Percentiles rank a stretch among this genome's conserved stretches.
Evolutionary conservation across 2,113 vertebrate genomes (phyloP).

Genomic region (Fregata magnificens): DNA sequence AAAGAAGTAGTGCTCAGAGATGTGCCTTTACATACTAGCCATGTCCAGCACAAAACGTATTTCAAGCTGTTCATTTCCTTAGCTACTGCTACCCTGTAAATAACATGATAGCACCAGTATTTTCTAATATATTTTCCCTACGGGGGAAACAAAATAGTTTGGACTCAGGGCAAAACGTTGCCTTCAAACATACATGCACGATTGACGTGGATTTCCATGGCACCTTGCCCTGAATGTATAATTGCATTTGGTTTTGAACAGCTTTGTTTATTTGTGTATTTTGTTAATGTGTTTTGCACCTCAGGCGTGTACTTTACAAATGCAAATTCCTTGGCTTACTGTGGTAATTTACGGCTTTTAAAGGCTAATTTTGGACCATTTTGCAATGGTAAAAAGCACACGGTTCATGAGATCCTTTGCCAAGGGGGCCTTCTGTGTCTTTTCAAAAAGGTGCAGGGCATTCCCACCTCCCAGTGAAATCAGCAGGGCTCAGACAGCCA

Average conservation of each 20-base stretch:
- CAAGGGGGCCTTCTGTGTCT: background rate
- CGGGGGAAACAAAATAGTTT: background rate
- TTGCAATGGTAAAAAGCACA: background rate
- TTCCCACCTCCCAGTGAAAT: background rate
- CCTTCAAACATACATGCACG: background rate
- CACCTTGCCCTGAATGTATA: conserved; percentile 35
- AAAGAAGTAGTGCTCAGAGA: background rate
- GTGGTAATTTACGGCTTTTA: conserved; percentile 27
- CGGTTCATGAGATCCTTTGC: background rate
- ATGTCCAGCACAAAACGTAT: background rate
- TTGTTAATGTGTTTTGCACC: conserved; percentile 53
- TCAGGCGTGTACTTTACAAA: conserved; percentile 65
- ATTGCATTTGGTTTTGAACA: conserved; percentile 43
- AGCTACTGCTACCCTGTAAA: background rate
- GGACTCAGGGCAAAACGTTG: background rate
- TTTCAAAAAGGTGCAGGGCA: background rate
- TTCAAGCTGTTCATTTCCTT: background rate
- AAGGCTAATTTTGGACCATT: conserved; percentile 36
- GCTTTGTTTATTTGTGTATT: conserved; percentile 58
- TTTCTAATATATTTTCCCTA: background rate
- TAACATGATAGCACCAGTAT: background rate
- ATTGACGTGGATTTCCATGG: background rate
- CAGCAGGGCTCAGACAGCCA: background rate
- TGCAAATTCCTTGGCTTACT: conserved; percentile 63
- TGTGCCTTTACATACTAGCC: background rate